Evolutionary conservation across 2,797 vertebrate species (phyloP), one percentile per base, ranked within the genome.

Genomic region (Sebastes steindachneri): DNA sequence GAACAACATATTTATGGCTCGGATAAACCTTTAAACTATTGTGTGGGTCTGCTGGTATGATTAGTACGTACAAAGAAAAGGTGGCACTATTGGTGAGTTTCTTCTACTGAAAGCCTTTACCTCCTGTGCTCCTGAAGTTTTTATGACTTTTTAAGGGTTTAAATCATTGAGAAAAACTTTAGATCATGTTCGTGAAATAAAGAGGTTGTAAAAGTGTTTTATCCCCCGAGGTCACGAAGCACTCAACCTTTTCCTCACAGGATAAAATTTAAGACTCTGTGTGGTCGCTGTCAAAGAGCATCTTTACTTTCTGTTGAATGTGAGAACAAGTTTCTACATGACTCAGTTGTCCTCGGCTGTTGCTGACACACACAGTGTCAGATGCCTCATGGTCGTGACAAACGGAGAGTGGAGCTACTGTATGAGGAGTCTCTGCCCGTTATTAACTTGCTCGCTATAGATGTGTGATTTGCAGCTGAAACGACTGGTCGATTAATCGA

Each of bases 151-250:
- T 10, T 48, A 23, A 10, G 54, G 37, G 15, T 81, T 84, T 80
- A 82, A 84, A 84, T 86, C 80, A 77, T 67, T 41, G 28, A 53
- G 41, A 62, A 75, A 79, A 79, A 66, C 23, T 35, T 82, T 3
- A 58, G 29, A 72, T 77, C 57, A 45, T 73, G 68, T 69, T 69
- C 21, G 11, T 66, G 59, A 84, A 83, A 79, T 78, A 19, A 81
- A 63, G 53, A 76, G 66, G 31, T 48, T 68, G 55, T 79, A 79
- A 75, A 89, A 58, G 48, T 83, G 62, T 82, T 86, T 88, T 74
- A 70, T 66, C 33, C 37, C 23, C 17, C 1, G 12, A 29, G 29
- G 60, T 65, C 60, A 77, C 51, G 29, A 80, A 72, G 67, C 37
- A 51, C 9, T 79, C 69, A 64, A 62, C 60, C 65, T 65, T 84